Conservation (phyloP, 2,797 vertebrate genomes). For the Halcyon chelicuti region DNA sequence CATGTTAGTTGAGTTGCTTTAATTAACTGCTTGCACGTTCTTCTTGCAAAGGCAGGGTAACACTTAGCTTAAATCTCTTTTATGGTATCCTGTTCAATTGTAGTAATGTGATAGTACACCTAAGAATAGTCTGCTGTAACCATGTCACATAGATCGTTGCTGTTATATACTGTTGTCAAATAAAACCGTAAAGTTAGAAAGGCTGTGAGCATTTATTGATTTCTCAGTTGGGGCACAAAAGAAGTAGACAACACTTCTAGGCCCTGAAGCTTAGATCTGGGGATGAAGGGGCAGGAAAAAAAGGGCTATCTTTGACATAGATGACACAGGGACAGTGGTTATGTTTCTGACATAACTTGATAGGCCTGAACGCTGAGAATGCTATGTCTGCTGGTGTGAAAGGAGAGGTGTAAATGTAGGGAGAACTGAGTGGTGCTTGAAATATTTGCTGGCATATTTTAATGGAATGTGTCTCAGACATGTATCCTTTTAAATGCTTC, state of each 20-base stretch:
- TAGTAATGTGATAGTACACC: neutral
- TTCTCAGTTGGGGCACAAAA: conserved; percentile 39
- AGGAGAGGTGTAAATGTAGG: neutral
- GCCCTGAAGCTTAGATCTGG: neutral
- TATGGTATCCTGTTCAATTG: conserved; percentile 19
- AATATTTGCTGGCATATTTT: neutral
- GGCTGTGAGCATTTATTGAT: conserved; percentile 27
- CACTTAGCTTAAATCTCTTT: conserved; percentile 53
- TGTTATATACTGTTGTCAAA: conserved; percentile 46
- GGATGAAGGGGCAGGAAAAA: neutral
- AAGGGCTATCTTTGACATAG: neutral
- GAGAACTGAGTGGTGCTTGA: neutral
- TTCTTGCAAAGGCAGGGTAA: conserved; percentile 35
- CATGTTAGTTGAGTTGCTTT: neutral
- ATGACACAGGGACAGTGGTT: neutral
- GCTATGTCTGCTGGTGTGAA: neutral
- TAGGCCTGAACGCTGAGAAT: neutral
- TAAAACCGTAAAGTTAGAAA: conserved; percentile 31
- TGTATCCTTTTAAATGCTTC: neutral
- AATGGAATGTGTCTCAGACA: neutral
- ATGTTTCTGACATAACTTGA: neutral
- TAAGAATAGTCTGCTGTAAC: conserved; percentile 31
- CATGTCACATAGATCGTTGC: neutral
- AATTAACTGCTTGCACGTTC: conserved; percentile 41
- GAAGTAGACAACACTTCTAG: conserved; percentile 6